phyloP scores from a whole-genome alignment of 2,888 invertebrate species.

The Heteromurus nitidus region DNA sequence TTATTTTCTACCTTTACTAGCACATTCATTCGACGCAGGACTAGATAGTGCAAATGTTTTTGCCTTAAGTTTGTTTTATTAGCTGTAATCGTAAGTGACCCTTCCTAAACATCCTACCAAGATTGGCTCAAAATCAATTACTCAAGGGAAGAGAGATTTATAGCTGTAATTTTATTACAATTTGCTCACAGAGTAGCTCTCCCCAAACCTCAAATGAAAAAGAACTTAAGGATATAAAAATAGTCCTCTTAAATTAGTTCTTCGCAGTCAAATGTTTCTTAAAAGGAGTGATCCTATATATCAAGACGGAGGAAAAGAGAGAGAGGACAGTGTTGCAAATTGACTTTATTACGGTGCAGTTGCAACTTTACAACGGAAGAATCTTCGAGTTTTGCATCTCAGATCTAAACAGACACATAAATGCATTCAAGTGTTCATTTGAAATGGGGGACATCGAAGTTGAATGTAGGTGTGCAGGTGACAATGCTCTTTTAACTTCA shows the following conservation, averaged over 20 bases:
- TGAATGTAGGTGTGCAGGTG: constrained; percentile 19
- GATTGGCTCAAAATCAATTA: constrained; percentile 44
- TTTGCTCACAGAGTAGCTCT: neutral
- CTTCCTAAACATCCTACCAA: constrained; percentile 18
- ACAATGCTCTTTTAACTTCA: constrained; percentile 13
- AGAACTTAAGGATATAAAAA: neutral
- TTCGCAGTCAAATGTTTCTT: neutral
- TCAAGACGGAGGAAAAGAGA: neutral
- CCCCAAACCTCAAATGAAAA: neutral
- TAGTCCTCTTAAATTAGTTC: neutral
- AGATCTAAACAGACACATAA: too few species aligned
- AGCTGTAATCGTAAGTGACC: neutral
- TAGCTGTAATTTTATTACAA: constrained; percentile 19
- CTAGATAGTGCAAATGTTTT: neutral
- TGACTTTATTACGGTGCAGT: neutral
- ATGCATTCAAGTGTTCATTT: neutral
- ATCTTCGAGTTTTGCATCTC: neutral
- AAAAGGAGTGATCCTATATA: constrained; percentile 7
- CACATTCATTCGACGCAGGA: neutral
- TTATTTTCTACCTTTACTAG: too few species aligned
- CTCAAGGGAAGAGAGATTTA: neutral
- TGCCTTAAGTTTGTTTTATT: too few species aligned
- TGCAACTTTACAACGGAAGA: neutral
- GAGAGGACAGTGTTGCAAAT: neutral
- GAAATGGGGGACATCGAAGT: neutral